Conservation (phyloP, 2,888 invertebrate genomes). For the Mimachlamys varia region DNA sequence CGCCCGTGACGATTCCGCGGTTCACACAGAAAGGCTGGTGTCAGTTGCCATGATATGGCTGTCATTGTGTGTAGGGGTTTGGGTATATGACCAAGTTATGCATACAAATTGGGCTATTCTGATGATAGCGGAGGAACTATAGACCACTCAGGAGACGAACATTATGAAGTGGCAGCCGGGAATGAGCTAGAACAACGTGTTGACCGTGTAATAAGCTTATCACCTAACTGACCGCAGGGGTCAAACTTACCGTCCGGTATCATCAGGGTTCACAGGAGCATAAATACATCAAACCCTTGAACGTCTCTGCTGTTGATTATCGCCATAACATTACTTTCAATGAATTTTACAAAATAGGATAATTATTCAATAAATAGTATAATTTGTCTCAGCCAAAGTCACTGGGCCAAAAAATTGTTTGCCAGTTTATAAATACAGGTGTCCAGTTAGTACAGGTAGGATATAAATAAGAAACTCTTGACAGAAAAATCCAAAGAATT, state of each 20-base stretch:
- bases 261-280: neutral
- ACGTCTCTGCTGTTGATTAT: too few relatives aligned
- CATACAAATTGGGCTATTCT: neutral
- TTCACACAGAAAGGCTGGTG: neutral
- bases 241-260: neutral
- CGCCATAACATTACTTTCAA: too few relatives aligned
- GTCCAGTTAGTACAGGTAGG: too few relatives aligned
- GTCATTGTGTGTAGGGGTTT: neutral
- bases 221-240: neutral
- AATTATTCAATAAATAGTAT: too few relatives aligned
- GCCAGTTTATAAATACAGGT: too few relatives aligned
- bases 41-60: constrained; percentile 6
- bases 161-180: neutral
- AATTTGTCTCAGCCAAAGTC: too few relatives aligned
- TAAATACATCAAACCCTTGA: too few relatives aligned
- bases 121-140: neutral
- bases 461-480: too few relatives aligned
- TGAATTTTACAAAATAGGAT: too few relatives aligned
- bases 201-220: neutral
- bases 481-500: too few relatives aligned
- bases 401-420: too few relatives aligned
- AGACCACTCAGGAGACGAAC: neutral
- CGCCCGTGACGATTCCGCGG: neutral
- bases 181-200: neutral
- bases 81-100: constrained; percentile 15